Base-by-base conservation (phyloP, 30 jellyfish, hydroid and myxozoan species). In the Aurelia aurita complex sp. Pacific region DNA sequence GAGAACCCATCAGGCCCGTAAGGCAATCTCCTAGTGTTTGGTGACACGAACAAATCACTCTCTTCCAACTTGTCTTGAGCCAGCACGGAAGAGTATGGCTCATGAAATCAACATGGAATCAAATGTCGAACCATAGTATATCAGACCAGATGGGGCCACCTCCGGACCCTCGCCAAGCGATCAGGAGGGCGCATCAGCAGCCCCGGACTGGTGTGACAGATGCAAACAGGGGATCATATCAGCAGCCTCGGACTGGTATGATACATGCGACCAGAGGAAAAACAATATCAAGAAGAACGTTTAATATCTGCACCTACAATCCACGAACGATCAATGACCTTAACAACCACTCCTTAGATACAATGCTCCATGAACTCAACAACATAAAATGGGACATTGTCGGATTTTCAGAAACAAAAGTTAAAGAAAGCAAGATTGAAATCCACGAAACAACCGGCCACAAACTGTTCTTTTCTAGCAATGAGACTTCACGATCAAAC, bases 131-230 rank as follows among this genome's bases (percentile, higher is more conserved):
- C 87, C 77, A 77, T 12, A 77, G 77, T 14, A 35, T 77, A 77
- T 35, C 64, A 77, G 87, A 14, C 33, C 87, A 54, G 87, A 77
- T 80, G 87, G 87, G 87, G 77, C 78, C 78, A 77, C 77, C 87
- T 77, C 87, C 77, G 78, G 79, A 77, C 87, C 87, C 87, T 77
- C 77, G 63, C 77, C 77, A 77, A 14, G 77, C 77, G 87, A 77
- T 77, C 87, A 77, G 77, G 87, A 64, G 77, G 87, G 87, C 46
- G 87, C 87, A 77, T 77, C 87, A 77, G 87, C 77, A 77, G 77
- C 79, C 87, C 87, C 83, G 83, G 83, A 73, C 83, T 73, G 83
- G 50, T 73, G 83, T 77, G 77, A 77, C 87, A 77, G 87, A 77
- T 60, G 42, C 38, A 23, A 77, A 67, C 78, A 23, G 65, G 88